A percentile compares a stretch with the other conserved stretches of the same genome.
These are phyloP conservation scores for Scatophagus argus DNA, from an alignment of 2,113 vertebrate genomes.

Conservation along the genomic window DNA sequence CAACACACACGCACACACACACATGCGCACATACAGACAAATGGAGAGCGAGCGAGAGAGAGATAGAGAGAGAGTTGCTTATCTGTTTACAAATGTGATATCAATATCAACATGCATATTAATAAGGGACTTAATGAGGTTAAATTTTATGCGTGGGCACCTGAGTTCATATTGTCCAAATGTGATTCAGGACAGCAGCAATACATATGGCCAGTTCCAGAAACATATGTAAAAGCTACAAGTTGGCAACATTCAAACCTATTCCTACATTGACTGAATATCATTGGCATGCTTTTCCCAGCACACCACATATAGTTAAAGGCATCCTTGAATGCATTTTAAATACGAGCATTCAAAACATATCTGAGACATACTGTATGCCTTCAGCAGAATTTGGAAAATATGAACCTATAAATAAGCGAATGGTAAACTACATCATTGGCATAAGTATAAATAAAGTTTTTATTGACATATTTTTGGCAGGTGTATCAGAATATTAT, in stretches of 20 bases:
- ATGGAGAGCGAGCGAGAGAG: no score
- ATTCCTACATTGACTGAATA: not conserved
- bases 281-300: not conserved
- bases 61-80: slow-evolving; percentile 52
- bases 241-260: slow-evolving; percentile 1
- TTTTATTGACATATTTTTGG: not conserved
- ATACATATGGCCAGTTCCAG: not conserved
- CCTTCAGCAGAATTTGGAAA: not conserved
- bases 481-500: not conserved
- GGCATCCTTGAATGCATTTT: not conserved
- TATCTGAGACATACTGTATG: not conserved
- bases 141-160: not conserved
- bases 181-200: not conserved
- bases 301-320: not conserved
- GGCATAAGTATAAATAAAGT: not conserved
- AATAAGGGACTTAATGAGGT: slow-evolving; percentile 30
- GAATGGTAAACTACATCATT: not conserved
- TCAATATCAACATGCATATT: slow-evolving; percentile 59
- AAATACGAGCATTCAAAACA: not conserved
- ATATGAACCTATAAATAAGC: not conserved
- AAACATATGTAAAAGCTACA: slow-evolving; percentile 8
- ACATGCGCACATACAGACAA: slow-evolving; percentile 34
- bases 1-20: slow-evolving; percentile 47
- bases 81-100: slow-evolving; percentile 69
- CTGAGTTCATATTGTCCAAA: not conserved